Percentiles rank a stretch among this genome's conserved stretches.
Conservation (phyloP, 2,797 vertebrate genomes). For the Mareca strepera region DNA sequence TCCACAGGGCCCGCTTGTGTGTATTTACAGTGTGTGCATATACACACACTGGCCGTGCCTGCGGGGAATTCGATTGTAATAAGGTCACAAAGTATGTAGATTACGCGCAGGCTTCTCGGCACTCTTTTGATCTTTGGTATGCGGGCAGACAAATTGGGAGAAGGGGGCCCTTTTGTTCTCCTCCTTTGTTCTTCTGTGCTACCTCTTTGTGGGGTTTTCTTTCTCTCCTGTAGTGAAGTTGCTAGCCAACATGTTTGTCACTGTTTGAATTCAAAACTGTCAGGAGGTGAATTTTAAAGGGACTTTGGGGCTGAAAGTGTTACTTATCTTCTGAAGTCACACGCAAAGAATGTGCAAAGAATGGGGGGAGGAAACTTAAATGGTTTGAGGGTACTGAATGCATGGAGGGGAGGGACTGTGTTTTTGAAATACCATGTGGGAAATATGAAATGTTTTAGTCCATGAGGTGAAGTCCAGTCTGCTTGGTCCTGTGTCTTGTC, state of each 20-base stretch:
- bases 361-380: neutral
- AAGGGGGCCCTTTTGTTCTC: slow-evolving; percentile 46
- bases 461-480: neutral
- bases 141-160: slow-evolving; percentile 55
- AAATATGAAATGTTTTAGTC: neutral
- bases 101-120: slow-evolving; percentile 48
- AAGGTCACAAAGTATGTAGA: slow-evolving; percentile 59
- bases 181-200: slow-evolving; percentile 35
- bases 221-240: slow-evolving; percentile 9
- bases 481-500: neutral
- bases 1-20: slow-evolving; percentile 31
- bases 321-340: slow-evolving; percentile 6
- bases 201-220: slow-evolving; percentile 23
- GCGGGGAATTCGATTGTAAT: slow-evolving; percentile 38
- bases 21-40: slow-evolving; percentile 62
- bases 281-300: slow-evolving; percentile 21
- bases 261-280: slow-evolving; percentile 9
- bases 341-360: neutral
- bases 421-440: neutral
- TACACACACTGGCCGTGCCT: slow-evolving; percentile 28
- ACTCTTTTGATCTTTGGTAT: slow-evolving; percentile 64
- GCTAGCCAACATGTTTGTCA: slow-evolving; percentile 12
- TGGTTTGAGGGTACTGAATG: neutral
- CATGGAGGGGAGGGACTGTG: rapidly evolving
- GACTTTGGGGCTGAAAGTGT: neutral